Conservation (phyloP, 2,113 vertebrate genomes). For the Cisticola juncidis region DNA sequence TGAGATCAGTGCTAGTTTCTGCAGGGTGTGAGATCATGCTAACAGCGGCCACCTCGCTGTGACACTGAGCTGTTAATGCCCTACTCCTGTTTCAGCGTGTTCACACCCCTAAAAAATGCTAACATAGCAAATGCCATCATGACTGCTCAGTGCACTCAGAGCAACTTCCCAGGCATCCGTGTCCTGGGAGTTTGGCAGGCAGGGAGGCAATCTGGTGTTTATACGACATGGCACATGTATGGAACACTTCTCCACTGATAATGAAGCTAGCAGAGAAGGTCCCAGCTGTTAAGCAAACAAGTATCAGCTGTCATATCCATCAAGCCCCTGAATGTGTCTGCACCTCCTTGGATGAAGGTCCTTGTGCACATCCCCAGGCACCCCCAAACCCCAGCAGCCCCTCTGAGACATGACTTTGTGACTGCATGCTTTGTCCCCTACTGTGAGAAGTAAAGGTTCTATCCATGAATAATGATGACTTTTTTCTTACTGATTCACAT, state of each 20-base stretch:
- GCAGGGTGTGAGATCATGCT: not conserved
- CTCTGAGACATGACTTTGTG: not conserved
- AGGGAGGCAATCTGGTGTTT: slow-evolving; percentile 33
- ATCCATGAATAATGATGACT: not conserved
- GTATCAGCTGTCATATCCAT: not conserved
- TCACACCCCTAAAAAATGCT: fast-evolving
- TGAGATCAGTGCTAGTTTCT: not conserved
- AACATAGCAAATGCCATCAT: fast-evolving
- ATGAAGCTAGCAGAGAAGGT: not conserved
- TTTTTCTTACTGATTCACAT: not conserved
- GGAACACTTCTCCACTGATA: not conserved
- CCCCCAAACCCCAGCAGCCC: fast-evolving
- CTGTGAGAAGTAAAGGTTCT: not conserved
- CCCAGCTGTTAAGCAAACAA: slow-evolving; percentile 11
- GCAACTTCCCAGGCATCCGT: not conserved
- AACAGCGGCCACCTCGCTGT: not conserved
- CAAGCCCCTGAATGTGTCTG: not conserved
- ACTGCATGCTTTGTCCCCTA: not conserved
- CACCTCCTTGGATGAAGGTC: not conserved
- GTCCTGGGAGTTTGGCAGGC: slow-evolving; percentile 31
- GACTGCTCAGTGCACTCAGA: not conserved
- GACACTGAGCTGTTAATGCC: not conserved
- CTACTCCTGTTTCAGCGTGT: not conserved
- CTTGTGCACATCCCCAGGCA: not conserved
- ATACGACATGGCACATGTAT: not conserved